Evolutionary conservation across 2,888 invertebrate species (phyloP), one percentile per base, ranked within the genome.

Genomic region (Hydrotaea diabolus): DNA sequence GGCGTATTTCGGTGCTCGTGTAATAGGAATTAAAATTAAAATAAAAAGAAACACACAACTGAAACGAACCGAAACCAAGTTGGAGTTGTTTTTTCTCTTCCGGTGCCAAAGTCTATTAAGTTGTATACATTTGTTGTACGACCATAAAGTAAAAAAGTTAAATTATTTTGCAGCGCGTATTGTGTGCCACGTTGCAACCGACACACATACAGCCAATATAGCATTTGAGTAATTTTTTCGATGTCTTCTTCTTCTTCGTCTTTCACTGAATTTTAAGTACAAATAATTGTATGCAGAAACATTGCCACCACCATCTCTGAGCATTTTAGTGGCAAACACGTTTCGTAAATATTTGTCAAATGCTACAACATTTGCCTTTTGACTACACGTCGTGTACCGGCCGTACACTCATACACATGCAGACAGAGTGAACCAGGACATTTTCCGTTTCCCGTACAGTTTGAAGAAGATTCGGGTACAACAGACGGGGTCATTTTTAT

Each of bases 311-410:
- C 82, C 83, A 57, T 21, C 55, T 11, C 7, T 11, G 11, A 19
- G 31, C 75, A 85, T 81, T 86, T 86, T 57, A 80, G 87, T 85
- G 85, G 84, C 86, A 87, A 88, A 88, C 88, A 88, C 88, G 88
- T 88, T 88, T 88, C 86, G 87, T 86, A 88, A 88, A 88, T 88
- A 88, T 88, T 88, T 88, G 88, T 88, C 87, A 88, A 88, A 80
- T 87, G 82, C 86, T 83, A 88, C 86, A 88, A 86, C 88, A 83
- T 87, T 87, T 85, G 80, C 55, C 73, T 78, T 77, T 84, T 85
- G 85, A 83, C 83, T 82, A 83, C 43, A 62, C 53, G 36, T 43
- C 39, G 26, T 55, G 21, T 55, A 55, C 55, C 19, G 17, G 55
- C 21, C 62, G 1, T 4, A 13, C 13, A 13, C 36, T 2, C 19